phyloP scores from a whole-genome alignment of 1,140 invertebrate genomes.

The Rhynchophorus ferrugineus region DNA sequence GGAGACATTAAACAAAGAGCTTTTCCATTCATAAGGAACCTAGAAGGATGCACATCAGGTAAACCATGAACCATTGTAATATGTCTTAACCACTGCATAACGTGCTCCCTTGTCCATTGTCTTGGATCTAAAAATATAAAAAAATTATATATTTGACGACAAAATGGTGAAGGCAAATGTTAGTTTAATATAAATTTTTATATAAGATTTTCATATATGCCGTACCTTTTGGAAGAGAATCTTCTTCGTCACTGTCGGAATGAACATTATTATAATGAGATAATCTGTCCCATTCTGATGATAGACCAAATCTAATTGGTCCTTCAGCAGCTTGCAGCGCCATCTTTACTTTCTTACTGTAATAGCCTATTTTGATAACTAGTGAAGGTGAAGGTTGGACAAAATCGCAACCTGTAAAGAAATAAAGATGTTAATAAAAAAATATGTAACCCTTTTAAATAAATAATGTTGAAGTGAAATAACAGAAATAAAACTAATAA shows the following conservation, averaged over 20 bases:
- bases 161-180: neutral
- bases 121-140: conserved; percentile 56
- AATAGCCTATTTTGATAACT: conserved; percentile 33
- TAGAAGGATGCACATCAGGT: conserved; percentile 46
- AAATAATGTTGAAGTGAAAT: too few relatives aligned
- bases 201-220: neutral
- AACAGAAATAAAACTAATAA: too few relatives aligned
- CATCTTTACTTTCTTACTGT: conserved; percentile 23
- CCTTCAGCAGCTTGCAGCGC: conserved; percentile 29
- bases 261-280: conserved; percentile 5
- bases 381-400: neutral
- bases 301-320: conserved; percentile 28
- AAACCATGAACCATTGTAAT: conserved; percentile 53
- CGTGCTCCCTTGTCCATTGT: conserved; percentile 59
- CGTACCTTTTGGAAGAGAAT: conserved; percentile 34
- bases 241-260: conserved; percentile 16
- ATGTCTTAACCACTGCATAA: conserved; percentile 54
- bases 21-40: conserved; percentile 73
- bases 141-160: neutral
- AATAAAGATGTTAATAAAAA: conserved; percentile 1
- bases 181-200: neutral
- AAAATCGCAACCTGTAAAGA: conserved; percentile 14
- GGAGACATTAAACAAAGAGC: conserved; percentile 66
- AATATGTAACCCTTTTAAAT: too few relatives aligned
- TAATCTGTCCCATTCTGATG: conserved; percentile 25